phyloP scores from a whole-genome alignment of 23 tunicate genomes.

The Styela clava region DNA sequence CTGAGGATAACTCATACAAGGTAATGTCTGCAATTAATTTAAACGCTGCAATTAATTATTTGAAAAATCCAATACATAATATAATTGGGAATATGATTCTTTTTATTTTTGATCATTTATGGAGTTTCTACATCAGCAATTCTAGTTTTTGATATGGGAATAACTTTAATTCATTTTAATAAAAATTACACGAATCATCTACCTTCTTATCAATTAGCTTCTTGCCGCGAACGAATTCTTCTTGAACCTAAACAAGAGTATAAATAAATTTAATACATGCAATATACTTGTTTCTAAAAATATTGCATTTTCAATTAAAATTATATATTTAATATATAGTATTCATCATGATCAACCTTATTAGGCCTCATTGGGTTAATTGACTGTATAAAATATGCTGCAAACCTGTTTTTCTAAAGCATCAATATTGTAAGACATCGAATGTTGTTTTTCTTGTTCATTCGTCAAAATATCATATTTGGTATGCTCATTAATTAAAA shows the following conservation, averaged over 20 bases:
- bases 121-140: no score
- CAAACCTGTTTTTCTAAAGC: constrained; percentile 50
- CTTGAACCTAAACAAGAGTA: constrained; percentile 24
- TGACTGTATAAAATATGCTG: neutral
- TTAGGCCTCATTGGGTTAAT: no score
- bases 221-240: constrained; percentile 32
- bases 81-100: neutral
- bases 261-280: neutral
- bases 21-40: constrained; percentile 41
- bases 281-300: neutral
- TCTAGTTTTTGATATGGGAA: no score
- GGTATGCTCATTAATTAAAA: constrained; percentile 29
- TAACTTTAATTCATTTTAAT: no score
- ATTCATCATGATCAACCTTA: no score
- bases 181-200: no score
- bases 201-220: constrained; percentile 44
- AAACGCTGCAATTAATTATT: neutral
- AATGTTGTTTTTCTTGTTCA: constrained; percentile 20
- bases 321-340: no score
- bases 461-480: constrained; percentile 32
- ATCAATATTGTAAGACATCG: constrained; percentile 30
- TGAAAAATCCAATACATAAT: neutral
- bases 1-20: constrained; percentile 33
- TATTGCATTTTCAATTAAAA: no score
- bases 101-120: no score